Base-by-base conservation (phyloP, 2,888 invertebrate species). In the Chaitophorus viminalis region DNA sequence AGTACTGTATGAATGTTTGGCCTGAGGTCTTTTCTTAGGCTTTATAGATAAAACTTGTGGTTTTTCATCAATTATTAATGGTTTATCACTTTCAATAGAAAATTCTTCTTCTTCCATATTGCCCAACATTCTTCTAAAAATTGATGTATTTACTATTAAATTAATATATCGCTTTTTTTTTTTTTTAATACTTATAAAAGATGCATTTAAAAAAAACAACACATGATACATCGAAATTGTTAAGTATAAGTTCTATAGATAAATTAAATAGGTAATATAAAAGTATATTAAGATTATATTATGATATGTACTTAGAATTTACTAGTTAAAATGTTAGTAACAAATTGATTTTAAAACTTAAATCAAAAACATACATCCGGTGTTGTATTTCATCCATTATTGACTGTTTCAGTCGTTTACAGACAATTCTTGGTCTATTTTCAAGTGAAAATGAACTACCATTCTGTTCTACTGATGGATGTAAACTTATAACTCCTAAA, bases 21-120 rank as follows among this genome's bases (percentile, higher is more conserved):
- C 91, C 54, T 90, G 91, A 88, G 89, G 88, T 88, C 89, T 87
- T 89, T 89, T 90, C 79, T 79, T 87, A 70, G 86, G 86, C 18
- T 87, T 87, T 18, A 87, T 31, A 39, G 85, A 89, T 31, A 88
- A 46, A 60, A 79, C 91, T 52, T 92, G 92, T 39, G 90, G 90
- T 88, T 92, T 91, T 89, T 93, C 93, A 89, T 94, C 94, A 94
- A 95, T 94, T 89, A 95, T 93, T 0, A 96, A 95, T 0, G 95
- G 93, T 68, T 95, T 94, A 18, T 95, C 93, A 94, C 96, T 95
- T 92, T 96, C 96, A 83, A 94, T 94, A 82, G 94, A 93, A 92
- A 95, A 96, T 91, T 93, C 93, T 83, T 93, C 92, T 91, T 94
- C 92, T 91, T 96, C 96, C 90, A 93, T 92, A 88, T 93, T 91